Evolutionary conservation across 2,888 invertebrate genomes (phyloP).

Genomic region (Agrotis exclamationis): DNA sequence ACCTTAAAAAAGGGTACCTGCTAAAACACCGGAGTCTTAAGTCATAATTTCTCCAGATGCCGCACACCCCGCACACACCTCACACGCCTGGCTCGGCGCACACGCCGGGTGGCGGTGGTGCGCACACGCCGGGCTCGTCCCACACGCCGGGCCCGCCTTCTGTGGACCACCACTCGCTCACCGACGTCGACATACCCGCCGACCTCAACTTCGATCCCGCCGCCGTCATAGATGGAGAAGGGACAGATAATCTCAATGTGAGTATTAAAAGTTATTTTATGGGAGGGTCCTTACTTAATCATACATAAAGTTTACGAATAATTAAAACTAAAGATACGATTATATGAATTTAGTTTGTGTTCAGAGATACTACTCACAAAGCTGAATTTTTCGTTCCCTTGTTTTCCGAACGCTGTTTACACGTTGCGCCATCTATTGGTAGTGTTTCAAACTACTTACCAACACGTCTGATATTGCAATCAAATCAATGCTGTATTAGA

Average conservation of each 20-base stretch:
- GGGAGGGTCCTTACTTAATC: background rate
- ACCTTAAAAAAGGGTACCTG: conserved; percentile 25
- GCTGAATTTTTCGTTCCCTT: no score
- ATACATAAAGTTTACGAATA: no score
- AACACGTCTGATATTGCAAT: no score
- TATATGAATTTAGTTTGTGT: no score
- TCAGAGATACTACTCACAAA: no score
- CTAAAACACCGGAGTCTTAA: background rate
- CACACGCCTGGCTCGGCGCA: conserved; percentile 96
- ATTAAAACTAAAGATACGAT: background rate
- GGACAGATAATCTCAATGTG: conserved; percentile 97
- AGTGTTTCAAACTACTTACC: no score
- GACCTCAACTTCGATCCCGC: conserved; percentile 98
- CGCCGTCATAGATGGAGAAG: conserved; percentile 97
- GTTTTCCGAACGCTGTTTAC: no score
- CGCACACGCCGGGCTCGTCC: conserved; percentile 93
- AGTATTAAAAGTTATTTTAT: conserved; percentile 83
- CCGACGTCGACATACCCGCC: conserved; percentile 95
- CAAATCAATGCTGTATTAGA: no score
- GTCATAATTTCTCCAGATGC: conserved; percentile 90
- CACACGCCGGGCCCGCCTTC: conserved; percentile 95
- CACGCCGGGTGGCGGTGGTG: conserved; percentile 93
- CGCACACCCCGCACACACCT: conserved; percentile 93
- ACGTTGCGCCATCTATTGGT: no score
- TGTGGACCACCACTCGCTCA: conserved; percentile 93